Evolutionary conservation across 2,113 vertebrate genomes (phyloP).

Genomic region (Pseudonaja textilis): DNA sequence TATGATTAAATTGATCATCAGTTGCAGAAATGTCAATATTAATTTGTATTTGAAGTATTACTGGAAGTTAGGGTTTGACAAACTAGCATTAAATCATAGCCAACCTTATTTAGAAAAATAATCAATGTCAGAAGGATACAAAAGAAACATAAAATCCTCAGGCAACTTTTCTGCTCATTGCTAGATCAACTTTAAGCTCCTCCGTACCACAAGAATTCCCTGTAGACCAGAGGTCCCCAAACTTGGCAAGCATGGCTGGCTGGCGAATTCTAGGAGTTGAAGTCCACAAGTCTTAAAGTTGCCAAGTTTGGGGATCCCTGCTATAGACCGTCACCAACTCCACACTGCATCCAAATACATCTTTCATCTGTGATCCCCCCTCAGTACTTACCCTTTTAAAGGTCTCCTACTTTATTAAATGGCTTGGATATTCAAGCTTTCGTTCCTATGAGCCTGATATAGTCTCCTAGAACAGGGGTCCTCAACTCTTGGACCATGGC

Average conservation of each 20-base stretch:
- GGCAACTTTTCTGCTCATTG: neutral
- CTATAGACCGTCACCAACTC: no score
- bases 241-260: no score
- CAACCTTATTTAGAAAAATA: neutral
- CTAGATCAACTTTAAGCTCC: neutral
- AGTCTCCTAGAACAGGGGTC: neutral
- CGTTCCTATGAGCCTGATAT: neutral
- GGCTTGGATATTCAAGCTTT: neutral
- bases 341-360: neutral
- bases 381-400: neutral
- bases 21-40: neutral
- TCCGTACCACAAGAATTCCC: neutral
- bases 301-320: no score
- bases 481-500: no score
- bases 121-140: neutral
- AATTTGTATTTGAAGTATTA: conserved; percentile 4
- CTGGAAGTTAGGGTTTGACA: neutral
- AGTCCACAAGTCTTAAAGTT: no score
- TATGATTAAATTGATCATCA: neutral
- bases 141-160: neutral
- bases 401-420: neutral
- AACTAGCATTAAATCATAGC: neutral
- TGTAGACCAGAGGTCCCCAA: no score
- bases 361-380: neutral
- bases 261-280: no score